Base-by-base conservation (phyloP, 2,797 vertebrate species). In the Prunella strophiata region DNA sequence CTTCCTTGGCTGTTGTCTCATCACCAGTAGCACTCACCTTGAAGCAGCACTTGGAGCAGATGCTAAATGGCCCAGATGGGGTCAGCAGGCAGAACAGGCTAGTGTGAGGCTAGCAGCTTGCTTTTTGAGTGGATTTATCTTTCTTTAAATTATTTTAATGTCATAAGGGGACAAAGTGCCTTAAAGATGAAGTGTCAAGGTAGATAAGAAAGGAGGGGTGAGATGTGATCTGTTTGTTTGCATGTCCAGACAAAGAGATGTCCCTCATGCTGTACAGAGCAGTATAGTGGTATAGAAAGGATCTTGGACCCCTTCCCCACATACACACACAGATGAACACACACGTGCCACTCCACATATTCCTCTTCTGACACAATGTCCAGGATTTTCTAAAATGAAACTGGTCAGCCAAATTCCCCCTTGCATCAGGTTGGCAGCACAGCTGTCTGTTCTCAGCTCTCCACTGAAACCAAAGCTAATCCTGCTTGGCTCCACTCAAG, bases 331-430 rank as follows among this genome's bases (percentile, higher is more conserved):
- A 45, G 6, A 32, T 22, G 13, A 21, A 61, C 9, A 47, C 15
- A 51, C 23, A 13, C 0, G 1, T 61, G 36, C 51, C 1, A 2
- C 62, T 70, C 51, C 25, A 11, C 7, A 11, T 62, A 18, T 59
- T 87, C 50, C n/a, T 78, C 16, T 54, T 88, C 62, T 52, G 30
- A 54, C 30, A 43, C 34, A 43, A 14, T 48, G 16, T 88, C 13
- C 62, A 52, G 22, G 8, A 40, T 81, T 74, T 77, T 32, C 25
- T 36, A 51, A 81, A 71, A 34, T 55, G 30, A 36, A 79, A 59
- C 45, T 82, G 40, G 58, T 85, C 67, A 85, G 67, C 11, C 29
- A n/a, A 20, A 54, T 61, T 89, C 25, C 42, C 13, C 32, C 8
- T 14, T 63, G 50, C 5, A 0, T 68, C 27, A 43, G 52, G 26